Percentiles rank a stretch among this genome's conserved stretches.
Conservation (phyloP, 1,140 invertebrate species). For the Drosophila pallidifrons region DNA sequence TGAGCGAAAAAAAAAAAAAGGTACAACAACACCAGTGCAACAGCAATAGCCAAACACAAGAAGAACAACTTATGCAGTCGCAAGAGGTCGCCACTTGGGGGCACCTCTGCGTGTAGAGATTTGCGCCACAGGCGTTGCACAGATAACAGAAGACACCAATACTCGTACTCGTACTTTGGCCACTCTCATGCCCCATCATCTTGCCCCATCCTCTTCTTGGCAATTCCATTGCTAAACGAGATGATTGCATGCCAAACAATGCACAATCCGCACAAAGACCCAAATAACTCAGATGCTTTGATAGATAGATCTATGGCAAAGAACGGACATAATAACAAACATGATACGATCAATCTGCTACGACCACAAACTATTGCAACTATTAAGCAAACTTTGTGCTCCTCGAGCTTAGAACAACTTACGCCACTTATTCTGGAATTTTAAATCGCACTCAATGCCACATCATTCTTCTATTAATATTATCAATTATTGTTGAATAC, state of each 20-base stretch:
- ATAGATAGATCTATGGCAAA: constrained; percentile 31
- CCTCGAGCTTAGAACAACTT: background rate
- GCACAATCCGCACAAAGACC: constrained; percentile 21
- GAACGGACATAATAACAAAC: constrained; percentile 36
- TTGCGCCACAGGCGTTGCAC: constrained; percentile 75
- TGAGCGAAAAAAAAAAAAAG: constrained; percentile 66
- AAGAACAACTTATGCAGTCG: constrained; percentile 39
- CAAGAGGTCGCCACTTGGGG: constrained; percentile 74
- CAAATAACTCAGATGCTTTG: constrained; percentile 30
- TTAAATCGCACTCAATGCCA: background rate
- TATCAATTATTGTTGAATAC: too few species aligned
- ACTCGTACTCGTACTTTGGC: background rate
- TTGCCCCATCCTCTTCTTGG: background rate
- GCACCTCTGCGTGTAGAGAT: constrained; percentile 74
- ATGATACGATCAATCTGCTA: constrained; percentile 22
- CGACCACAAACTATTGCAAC: background rate
- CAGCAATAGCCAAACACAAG: constrained; percentile 1
- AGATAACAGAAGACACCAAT: constrained; percentile 61
- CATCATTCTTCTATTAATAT: background rate
- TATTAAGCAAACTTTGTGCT: background rate
- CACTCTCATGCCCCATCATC: background rate
- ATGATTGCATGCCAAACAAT: constrained; percentile 51
- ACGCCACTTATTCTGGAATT: background rate
- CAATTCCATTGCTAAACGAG: constrained; percentile 42
- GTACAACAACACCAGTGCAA: constrained; percentile 17